Conservation (phyloP, 2,113 vertebrate species). For the Corapipo altera region DNA sequence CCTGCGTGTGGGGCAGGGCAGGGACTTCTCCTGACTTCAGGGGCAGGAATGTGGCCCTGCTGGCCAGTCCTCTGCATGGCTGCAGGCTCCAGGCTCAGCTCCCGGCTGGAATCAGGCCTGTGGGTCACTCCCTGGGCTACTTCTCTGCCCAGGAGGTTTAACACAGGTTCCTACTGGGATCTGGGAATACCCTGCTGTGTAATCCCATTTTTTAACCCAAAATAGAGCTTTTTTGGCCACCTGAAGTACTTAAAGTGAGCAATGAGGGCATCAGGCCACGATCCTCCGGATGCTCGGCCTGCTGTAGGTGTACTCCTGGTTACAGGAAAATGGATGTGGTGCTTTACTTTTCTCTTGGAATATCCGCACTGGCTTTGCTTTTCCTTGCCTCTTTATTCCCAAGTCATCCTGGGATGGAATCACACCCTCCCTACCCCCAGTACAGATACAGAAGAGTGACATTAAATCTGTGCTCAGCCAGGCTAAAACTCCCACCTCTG, state of each 20-base stretch:
- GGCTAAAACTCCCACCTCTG: rapidly evolving
- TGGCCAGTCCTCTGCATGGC: not conserved
- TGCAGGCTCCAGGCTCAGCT: not conserved
- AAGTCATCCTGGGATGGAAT: not conserved
- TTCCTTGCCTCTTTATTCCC: not conserved
- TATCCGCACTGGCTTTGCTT: not conserved
- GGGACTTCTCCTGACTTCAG: not conserved
- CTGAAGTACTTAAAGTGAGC: not conserved
- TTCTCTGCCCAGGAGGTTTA: rapidly evolving
- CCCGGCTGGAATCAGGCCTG: not conserved
- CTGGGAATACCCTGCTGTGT: not conserved
- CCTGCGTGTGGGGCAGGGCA: not conserved
- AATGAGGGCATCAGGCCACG: rapidly evolving
- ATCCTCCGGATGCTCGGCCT: rapidly evolving
- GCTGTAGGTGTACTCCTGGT: not conserved
- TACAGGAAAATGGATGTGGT: rapidly evolving
- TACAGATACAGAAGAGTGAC: no score
- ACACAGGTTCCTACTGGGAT: rapidly evolving
- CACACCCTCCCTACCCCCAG: rapidly evolving
- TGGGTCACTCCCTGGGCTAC: rapidly evolving
- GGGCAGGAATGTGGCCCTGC: conserved; percentile 30
- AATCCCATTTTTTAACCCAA: not conserved
- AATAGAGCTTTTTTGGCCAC: not conserved
- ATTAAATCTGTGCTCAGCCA: rapidly evolving
- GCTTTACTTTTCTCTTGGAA: not conserved